Base-by-base conservation (phyloP, 2,797 vertebrate species). In the Menidia menidia region DNA sequence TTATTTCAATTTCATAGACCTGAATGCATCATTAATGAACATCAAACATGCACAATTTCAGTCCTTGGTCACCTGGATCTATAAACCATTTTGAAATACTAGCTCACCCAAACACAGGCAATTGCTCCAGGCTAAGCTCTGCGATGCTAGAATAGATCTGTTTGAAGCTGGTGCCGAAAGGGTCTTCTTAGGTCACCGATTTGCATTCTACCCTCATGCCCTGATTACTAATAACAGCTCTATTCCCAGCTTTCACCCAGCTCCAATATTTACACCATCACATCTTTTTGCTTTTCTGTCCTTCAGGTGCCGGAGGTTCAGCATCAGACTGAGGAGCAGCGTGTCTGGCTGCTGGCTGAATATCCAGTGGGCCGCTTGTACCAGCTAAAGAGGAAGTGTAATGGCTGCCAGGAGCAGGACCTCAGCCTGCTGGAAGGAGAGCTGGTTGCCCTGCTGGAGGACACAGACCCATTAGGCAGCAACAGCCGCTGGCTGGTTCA, bases 311-410 rank as follows among this genome's bases (percentile, higher is more conserved):
- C 92, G 0, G 95, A 97, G 87, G 87, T 93, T 54, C 94, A 95
- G 80, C 94, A 88, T 68, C 98, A 99, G 78, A 96, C 94, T 0
- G 96, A 98, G 60, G 90, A 61, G 3, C 93, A 97, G 75, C 95
- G 97, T 25, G 87, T 88, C 66, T 81, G 87, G 87, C 92, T 99
- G 80, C 70, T 97, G 73, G 92, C 95, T 43, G 92, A 73, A 0
- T 95, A 97, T 76, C 87, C 93, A 0, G 25, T 70, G 1, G 93
- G 92, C 39, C 80, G 72, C 0, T 88, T 99, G 2, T 96, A 96
- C 82, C 96, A 94, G 91, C 95, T 97, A 18, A 99, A 97, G 91
- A 96, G 98, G 73, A 99, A 97, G 84, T 99, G 96, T 86, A 98
- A 98, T 0, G 97, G 96, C 44, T 95, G 96, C 0, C 97, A 99